Base-by-base conservation (phyloP, 2,113 vertebrate species). In the Platysternon megacephalum region DNA sequence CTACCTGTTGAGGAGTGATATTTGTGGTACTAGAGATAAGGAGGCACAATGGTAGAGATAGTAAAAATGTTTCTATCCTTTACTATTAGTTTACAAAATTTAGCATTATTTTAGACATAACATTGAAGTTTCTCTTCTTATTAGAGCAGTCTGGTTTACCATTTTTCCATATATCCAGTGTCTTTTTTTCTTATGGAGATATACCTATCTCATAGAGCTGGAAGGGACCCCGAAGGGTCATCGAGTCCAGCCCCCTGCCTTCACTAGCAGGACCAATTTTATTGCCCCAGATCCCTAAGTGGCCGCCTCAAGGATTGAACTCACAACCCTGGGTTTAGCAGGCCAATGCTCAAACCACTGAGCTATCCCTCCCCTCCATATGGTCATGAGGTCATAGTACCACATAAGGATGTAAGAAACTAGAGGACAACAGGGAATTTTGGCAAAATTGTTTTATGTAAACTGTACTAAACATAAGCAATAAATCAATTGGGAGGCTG, bases 41-140 rank as follows among this genome's bases (percentile, higher is more conserved):
- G n/a, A 2, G n/a, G 8, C 9, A 46, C 4, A 58, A 0, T 2
- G 83, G 0, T 1, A 0, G 0, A 3, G 13, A 39, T 5, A 11
- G 4, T n/a, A 61, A 85, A 93, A 68, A 87, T 0, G 85, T 83
- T 22, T 55, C 52, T 5, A 24, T 0, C 0, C 51, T 93, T 91
- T 85, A 92, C 28, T 10, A 89, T 0, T 49, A 1, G 44, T 79
- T 51, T 58, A 8, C 79, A 24, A 8, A 82, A 94, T 58, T 85
- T 49, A 84, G 10, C 24, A 85, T 12, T 61, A 24, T 46, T 78
- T 61, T 78, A 13, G 42, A 78, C 51, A 58, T 12, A 91, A 68
- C 8, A 48, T 0, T 9, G 4, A 84, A 0, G 0, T 44, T 93
- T 90, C 5, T 78, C 42, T 8, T n/a, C 32, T 72, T 72, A 78